Conservation (phyloP, 2,888 invertebrate species). For the Blera fallax region DNA sequence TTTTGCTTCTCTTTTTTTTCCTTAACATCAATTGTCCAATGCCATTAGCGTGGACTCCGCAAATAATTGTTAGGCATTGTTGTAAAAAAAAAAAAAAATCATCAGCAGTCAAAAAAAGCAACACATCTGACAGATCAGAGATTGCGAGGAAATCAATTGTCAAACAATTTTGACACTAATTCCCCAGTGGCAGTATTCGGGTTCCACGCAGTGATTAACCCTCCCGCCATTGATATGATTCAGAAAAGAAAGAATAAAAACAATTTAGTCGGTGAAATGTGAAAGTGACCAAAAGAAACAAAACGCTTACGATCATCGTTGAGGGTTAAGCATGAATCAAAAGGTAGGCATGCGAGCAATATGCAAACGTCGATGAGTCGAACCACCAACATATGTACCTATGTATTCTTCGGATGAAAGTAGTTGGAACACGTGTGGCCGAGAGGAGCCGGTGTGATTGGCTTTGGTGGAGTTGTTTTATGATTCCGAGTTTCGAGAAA, state of each 20-base stretch:
- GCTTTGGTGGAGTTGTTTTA: constrained; percentile 35
- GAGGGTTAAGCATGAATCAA: constrained; percentile 4
- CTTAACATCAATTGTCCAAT: not conserved
- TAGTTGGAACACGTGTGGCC: not conserved
- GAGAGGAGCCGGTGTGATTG: constrained; percentile 25
- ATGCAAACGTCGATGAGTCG: constrained; percentile 42
- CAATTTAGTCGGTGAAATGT: constrained; percentile 28
- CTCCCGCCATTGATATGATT: not conserved
- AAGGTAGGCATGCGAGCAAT: constrained; percentile 15
- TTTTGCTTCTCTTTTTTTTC: no score
- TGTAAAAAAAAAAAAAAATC: not conserved
- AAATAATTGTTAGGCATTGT: constrained; percentile 12
- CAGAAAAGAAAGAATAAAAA: not conserved
- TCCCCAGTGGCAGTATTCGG: not conserved
- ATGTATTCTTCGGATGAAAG: constrained; percentile 37
- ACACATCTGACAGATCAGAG: not conserved
- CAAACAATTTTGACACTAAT: constrained; percentile 31
- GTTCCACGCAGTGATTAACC: not conserved
- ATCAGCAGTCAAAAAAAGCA: not conserved
- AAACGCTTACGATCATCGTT: not conserved
- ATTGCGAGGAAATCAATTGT: constrained; percentile 30
- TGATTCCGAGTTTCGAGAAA: constrained; percentile 38
- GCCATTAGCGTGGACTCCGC: constrained; percentile 22
- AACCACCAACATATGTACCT: not conserved
- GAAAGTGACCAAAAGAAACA: constrained; percentile 4